Evolutionary conservation across 2,113 vertebrate species (phyloP).

Genomic region (Capreolus pygargus): DNA sequence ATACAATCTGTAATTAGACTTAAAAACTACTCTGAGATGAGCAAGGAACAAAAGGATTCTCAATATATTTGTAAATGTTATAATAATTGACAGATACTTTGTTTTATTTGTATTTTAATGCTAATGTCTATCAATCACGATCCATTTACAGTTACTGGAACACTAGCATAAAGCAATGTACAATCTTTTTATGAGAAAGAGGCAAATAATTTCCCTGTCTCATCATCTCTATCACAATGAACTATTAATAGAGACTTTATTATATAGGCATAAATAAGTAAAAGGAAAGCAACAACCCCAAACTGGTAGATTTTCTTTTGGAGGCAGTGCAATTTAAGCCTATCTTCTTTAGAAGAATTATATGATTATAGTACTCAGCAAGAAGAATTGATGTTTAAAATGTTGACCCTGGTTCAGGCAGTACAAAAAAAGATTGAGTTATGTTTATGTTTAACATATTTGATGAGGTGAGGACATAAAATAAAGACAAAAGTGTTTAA

Average conservation of each 20-base stretch:
- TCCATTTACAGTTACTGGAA: neutral
- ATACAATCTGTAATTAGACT: slow-evolving; percentile 41
- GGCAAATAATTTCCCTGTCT: neutral
- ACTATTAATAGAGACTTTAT: neutral
- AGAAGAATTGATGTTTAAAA: neutral
- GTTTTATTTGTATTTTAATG: slow-evolving; percentile 5
- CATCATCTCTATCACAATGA: neutral
- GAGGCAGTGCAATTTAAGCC: neutral
- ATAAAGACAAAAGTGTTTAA: neutral
- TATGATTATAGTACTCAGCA: neutral
- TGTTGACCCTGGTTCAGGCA: neutral
- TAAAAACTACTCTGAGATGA: slow-evolving; percentile 25
- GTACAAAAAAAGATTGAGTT: neutral
- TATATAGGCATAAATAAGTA: neutral
- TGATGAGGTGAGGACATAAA: neutral
- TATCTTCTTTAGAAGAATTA: neutral
- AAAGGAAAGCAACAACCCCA: neutral
- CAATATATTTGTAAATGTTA: slow-evolving; percentile 34
- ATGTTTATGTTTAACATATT: neutral
- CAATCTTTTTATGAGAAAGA: neutral
- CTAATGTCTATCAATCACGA: neutral
- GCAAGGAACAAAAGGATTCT: neutral
- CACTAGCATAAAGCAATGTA: slow-evolving; percentile 14
- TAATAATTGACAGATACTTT: neutral
- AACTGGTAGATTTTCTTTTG: neutral